These are phyloP conservation scores for Aegotheles bennettii DNA, from an alignment of 2,113 vertebrate species.

Conservation along the genomic window DNA sequence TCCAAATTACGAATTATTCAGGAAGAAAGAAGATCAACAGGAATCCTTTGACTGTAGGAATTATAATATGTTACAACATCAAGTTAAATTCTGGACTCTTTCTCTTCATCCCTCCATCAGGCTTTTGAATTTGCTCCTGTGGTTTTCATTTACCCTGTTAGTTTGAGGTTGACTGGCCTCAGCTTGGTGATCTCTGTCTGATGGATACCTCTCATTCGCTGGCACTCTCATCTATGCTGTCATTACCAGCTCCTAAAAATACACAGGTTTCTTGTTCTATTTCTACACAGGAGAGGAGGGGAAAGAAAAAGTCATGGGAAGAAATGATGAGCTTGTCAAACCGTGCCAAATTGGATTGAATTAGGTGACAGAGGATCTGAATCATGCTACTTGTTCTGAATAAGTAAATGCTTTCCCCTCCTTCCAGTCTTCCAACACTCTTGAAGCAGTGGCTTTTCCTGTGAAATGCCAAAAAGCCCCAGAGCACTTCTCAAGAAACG, in stretches of 20 bases:
- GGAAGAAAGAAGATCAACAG: background rate
- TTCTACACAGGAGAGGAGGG: background rate
- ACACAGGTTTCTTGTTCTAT: background rate
- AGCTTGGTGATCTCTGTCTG: background rate
- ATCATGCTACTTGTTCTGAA: conserved; percentile 47
- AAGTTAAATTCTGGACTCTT: background rate
- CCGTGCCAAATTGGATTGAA: conserved; percentile 43
- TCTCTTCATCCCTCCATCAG: background rate
- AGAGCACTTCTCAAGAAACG: background rate
- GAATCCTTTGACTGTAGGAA: background rate
- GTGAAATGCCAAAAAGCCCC: conserved; percentile 23
- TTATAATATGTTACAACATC: background rate
- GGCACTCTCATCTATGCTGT: background rate
- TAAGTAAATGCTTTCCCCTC: conserved; percentile 11
- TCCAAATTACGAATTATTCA: background rate
- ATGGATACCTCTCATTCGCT: background rate
- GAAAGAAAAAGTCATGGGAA: background rate
- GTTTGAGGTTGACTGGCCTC: background rate
- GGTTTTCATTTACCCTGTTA: background rate
- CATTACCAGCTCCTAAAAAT: background rate
- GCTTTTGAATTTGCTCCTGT: background rate
- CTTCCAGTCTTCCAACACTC: background rate
- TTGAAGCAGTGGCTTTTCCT: background rate
- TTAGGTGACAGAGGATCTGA: conserved; percentile 51
- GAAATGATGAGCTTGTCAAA: conserved; percentile 52